phyloP scores from a whole-genome alignment of 2,113 vertebrate genomes.

The Morone saxatilis region DNA sequence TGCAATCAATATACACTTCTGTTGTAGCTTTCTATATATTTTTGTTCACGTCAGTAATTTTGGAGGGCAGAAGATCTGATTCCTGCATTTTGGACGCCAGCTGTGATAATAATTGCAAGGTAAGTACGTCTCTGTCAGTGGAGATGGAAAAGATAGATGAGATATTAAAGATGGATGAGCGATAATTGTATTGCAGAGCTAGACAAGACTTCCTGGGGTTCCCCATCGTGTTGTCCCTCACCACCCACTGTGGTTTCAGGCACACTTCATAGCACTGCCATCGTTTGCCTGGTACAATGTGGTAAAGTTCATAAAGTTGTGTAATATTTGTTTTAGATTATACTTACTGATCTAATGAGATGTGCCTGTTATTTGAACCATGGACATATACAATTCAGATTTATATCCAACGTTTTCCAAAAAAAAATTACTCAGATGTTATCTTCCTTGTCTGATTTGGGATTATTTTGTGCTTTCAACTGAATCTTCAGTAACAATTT shows the following conservation, averaged over 20 bases:
- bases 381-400: neutral
- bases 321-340: conserved; percentile 25
- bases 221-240: conserved; percentile 27
- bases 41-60: conserved; percentile 41
- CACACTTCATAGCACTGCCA: conserved; percentile 35
- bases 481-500: neutral
- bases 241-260: conserved; percentile 58
- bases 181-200: conserved; percentile 76
- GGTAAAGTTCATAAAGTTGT: conserved; percentile 44
- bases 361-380: neutral
- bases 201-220: conserved; percentile 70
- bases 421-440: neutral
- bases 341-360: conserved; percentile 1
- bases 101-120: conserved; percentile 78
- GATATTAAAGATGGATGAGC: conserved; percentile 79
- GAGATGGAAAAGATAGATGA: conserved; percentile 56
- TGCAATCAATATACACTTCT: neutral
- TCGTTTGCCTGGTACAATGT: conserved; percentile 10
- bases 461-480: neutral
- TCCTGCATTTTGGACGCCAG: conserved; percentile 57
- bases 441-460: neutral
- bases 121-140: conserved; percentile 57
- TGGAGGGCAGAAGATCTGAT: conserved; percentile 35
- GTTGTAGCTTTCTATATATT: neutral
- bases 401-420: neutral